Evolutionary conservation across 2,113 vertebrate species (phyloP).

Genomic region (Oryzias celebensis): DNA sequence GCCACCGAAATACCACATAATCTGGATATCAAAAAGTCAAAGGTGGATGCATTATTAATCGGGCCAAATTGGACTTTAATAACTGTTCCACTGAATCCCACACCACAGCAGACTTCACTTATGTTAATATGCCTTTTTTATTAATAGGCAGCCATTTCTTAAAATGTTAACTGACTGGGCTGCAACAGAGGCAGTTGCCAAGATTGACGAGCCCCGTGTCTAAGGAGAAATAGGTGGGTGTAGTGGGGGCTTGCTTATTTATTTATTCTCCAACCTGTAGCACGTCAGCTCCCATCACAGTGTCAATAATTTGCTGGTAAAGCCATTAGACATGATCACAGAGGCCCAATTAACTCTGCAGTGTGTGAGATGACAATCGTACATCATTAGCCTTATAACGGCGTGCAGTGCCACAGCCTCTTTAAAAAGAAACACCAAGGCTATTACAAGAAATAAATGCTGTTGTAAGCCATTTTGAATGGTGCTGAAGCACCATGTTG

Average conservation of each 20-base stretch:
- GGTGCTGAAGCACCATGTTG: constrained; percentile 49
- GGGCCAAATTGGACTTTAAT: constrained; percentile 85
- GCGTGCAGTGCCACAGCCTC: constrained; percentile 63
- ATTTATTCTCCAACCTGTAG: constrained; percentile 81
- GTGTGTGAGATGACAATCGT: constrained; percentile 74
- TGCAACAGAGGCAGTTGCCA: constrained; percentile 75
- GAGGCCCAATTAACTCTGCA: constrained; percentile 75
- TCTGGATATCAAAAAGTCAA: constrained; percentile 86
- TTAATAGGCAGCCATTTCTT: constrained; percentile 80
- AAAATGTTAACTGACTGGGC: constrained; percentile 82
- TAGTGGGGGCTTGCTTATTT: constrained; percentile 70
- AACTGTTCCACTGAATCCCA: constrained; percentile 80
- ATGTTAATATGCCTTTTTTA: constrained; percentile 84
- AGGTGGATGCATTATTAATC: constrained; percentile 86
- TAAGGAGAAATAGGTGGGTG: constrained; percentile 47
- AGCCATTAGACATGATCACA: constrained; percentile 77
- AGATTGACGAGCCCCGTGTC: constrained; percentile 78
- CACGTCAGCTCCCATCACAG: constrained; percentile 72
- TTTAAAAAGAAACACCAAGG: constrained; percentile 75
- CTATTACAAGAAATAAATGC: constrained; percentile 67
- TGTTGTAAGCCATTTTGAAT: constrained; percentile 54
- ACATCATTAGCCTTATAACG: constrained; percentile 75
- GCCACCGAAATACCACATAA: constrained; percentile 82
- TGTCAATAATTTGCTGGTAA: constrained; percentile 82
- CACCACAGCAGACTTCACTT: constrained; percentile 81